phyloP scores from a whole-genome alignment of 2,113 vertebrate species.

The Smithornis capensis region DNA sequence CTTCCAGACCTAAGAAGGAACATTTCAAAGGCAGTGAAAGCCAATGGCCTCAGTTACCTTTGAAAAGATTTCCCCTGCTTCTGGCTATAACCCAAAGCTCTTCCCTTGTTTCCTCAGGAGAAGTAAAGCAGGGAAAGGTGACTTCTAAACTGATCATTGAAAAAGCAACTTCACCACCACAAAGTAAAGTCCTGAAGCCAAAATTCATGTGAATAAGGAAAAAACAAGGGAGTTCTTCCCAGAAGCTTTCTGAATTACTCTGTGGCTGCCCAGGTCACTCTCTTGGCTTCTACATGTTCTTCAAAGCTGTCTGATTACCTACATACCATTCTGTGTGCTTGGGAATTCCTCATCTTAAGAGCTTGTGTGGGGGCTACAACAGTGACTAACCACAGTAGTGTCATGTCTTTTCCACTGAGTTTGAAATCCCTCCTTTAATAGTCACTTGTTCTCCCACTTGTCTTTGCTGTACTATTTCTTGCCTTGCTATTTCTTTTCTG shows the following conservation, averaged over 20 bases:
- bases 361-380: background rate
- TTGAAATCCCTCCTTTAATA: background rate
- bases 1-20: background rate
- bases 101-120: background rate
- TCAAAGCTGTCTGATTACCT: background rate
- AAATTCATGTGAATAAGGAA: background rate
- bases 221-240: background rate
- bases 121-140: background rate
- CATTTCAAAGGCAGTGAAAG: background rate
- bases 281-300: background rate
- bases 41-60: background rate
- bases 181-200: background rate
- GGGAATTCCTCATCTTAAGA: background rate
- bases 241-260: background rate
- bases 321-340: accelerated
- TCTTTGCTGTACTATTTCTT: background rate
- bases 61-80: background rate
- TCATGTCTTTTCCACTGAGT: background rate
- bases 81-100: background rate
- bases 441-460: background rate
- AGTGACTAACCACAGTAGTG: background rate
- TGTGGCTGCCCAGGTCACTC: background rate
- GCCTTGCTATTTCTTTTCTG: background rate
- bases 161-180: background rate
- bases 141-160: background rate